Evolutionary conservation across 2,113 vertebrate species (phyloP), one percentile per base, ranked within the genome.

Genomic region (Phalacrocorax aristotelis): DNA sequence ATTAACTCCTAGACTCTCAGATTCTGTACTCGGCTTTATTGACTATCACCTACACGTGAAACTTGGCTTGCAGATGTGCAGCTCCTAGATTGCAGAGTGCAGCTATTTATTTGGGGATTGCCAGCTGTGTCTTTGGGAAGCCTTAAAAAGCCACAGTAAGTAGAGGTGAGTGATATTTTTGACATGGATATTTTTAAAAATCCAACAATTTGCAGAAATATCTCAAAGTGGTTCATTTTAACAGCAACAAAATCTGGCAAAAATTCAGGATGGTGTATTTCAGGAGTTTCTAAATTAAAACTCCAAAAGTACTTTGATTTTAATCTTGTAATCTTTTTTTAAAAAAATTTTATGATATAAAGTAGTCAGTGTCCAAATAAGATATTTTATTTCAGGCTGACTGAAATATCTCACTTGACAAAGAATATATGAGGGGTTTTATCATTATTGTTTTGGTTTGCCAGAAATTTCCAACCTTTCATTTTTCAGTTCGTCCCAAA

Each of bases 21-120:
- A 2, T 77, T 60, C 58, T 52, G 34, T 15, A 42, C 85, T 62
- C 0, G 0, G 3, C 42, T 91, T 58, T 48, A 6, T 4, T 52
- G 62, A 71, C 40, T 36, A 7, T 49, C 38, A 36, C 29, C 46
- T 36, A 6, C 79, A 77, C 82, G 88, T 94, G 88, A 71, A 71
- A 68, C 81, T 87, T 75, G 79, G 46, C 68, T 83, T 54, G 85
- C 30, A 70, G 66, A 48, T 38, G 42, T 51, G 38, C 36, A 85
- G 65, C 46, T 85, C 74, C 74, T 38, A 40, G 17, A n/a, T 15
- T 29, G 52, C 84, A 72, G 44, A 71, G 58, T 79, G 49, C 40
- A 68, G 40, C 15, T 91, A 25, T 6, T 18, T n/a, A 8, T 54
- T 30, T 11, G 1, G 27, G 46, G 30, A 29, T 46, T 36, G 34